phyloP scores from a whole-genome alignment of 2,113 vertebrate species.

The Scomber colias region DNA sequence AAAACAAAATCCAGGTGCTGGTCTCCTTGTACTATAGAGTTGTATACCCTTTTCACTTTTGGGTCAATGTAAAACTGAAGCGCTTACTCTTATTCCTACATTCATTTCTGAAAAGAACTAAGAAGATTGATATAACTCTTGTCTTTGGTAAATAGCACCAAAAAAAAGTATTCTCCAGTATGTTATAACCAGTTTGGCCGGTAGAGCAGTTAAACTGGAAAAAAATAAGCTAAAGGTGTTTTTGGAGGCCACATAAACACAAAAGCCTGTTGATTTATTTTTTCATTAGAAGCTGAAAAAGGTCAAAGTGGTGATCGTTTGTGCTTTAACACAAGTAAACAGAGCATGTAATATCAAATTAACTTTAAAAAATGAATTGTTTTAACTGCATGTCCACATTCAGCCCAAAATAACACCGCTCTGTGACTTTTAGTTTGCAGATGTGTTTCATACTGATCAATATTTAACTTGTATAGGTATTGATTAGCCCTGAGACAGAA shows the following conservation, averaged over 20 bases:
- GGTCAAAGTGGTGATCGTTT: background rate
- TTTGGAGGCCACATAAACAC: background rate
- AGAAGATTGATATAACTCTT: background rate
- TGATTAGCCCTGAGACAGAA: conserved; percentile 15
- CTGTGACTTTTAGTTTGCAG: background rate
- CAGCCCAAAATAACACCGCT: background rate
- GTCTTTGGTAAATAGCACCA: no score
- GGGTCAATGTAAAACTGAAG: background rate
- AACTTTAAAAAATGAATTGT: background rate
- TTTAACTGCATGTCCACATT: background rate
- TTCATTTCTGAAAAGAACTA: background rate
- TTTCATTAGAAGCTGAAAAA: background rate
- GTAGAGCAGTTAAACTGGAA: background rate
- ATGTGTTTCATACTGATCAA: conserved; percentile 17
- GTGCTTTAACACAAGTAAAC: background rate
- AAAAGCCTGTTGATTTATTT: background rate
- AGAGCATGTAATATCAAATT: background rate
- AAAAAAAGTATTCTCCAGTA: background rate
- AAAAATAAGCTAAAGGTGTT: background rate
- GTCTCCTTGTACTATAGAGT: background rate
- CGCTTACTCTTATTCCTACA: background rate
- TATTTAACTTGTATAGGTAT: background rate
- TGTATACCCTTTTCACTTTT: background rate
- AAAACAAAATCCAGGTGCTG: background rate
- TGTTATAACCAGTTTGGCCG: background rate